Evolutionary conservation across 2,888 invertebrate genomes (phyloP).

Genomic region (Tanytarsus gracilentus): DNA sequence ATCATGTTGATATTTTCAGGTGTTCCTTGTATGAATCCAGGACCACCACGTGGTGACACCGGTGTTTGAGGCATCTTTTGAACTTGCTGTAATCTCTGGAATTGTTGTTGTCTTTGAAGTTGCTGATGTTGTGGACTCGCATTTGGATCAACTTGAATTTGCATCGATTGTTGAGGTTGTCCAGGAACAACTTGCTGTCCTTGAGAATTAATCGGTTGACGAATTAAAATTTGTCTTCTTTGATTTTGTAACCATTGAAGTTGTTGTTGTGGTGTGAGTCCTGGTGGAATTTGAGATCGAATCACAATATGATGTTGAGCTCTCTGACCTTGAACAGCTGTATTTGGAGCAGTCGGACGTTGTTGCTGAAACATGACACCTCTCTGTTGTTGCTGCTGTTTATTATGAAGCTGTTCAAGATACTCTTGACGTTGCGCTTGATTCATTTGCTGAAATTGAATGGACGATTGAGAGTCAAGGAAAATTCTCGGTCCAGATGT

Average conservation of each 20-base stretch:
- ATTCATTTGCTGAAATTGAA: slow-evolving; percentile 55
- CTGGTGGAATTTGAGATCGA: slow-evolving; percentile 57
- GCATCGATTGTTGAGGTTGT: slow-evolving; percentile 19
- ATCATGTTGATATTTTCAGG: neutral
- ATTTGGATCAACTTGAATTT: slow-evolving; percentile 32
- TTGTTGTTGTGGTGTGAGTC: slow-evolving; percentile 54
- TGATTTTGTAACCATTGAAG: slow-evolving; percentile 62
- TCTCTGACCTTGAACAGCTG: slow-evolving; percentile 46
- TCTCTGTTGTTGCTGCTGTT: slow-evolving; percentile 38
- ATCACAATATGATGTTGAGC: slow-evolving; percentile 57
- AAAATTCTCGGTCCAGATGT: slow-evolving; percentile 49
- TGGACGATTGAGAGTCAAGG: slow-evolving; percentile 73
- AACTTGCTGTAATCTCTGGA: slow-evolving; percentile 36
- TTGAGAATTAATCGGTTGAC: slow-evolving; percentile 36
- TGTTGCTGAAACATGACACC: slow-evolving; percentile 47
- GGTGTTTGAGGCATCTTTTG: slow-evolving; percentile 38
- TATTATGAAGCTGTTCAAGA: slow-evolving; percentile 48
- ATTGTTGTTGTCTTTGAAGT: slow-evolving; percentile 37
- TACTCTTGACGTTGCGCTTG: slow-evolving; percentile 39
- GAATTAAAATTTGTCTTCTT: slow-evolving; percentile 51
- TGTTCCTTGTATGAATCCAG: neutral
- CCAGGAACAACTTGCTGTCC: slow-evolving; percentile 33
- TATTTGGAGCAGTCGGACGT: slow-evolving; percentile 39
- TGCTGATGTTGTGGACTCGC: slow-evolving; percentile 43
- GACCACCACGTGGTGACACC: slow-evolving; percentile 28